Evolutionary conservation across 1,140 invertebrate genomes (phyloP).

Genomic region (Gryllus bimaculatus): DNA sequence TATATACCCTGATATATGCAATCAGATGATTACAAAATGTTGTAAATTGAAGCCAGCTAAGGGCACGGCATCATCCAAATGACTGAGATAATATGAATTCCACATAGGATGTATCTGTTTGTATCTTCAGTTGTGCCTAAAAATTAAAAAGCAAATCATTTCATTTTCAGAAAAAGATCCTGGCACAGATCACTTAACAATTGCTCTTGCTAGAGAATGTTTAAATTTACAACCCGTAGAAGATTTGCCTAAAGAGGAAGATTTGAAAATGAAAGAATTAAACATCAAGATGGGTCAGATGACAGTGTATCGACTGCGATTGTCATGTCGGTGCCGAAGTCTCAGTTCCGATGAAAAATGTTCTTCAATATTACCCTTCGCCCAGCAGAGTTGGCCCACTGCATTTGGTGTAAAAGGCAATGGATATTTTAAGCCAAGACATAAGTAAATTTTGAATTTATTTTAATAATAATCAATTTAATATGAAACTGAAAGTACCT

Average conservation of each 20-base stretch:
- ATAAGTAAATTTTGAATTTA: background rate
- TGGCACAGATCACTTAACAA: constrained; percentile 19
- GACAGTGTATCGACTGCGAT: constrained; percentile 43
- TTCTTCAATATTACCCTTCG: constrained; percentile 38
- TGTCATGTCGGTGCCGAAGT: constrained; percentile 41
- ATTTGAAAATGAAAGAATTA: constrained; percentile 34
- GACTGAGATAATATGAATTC: no score
- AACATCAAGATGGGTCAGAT: constrained; percentile 42
- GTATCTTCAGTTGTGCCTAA: background rate
- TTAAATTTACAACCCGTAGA: constrained; percentile 35
- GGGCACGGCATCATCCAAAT: no score
- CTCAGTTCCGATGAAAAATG: constrained; percentile 36
- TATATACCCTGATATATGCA: no score
- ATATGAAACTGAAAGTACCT: background rate
- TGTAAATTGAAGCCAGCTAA: no score
- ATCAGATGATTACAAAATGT: no score
- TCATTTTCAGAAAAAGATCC: constrained; percentile 28
- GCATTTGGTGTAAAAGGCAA: constrained; percentile 40
- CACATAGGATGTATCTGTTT: background rate
- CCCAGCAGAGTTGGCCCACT: constrained; percentile 40
- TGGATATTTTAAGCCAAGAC: constrained; percentile 35
- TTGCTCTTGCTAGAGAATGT: constrained; percentile 32
- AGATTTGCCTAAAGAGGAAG: constrained; percentile 30
- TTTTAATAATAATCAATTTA: background rate
- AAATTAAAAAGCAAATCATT: constrained; percentile 26